phyloP scores from a whole-genome alignment of 1,140 invertebrate species.

The Zaprionus inermis region DNA sequence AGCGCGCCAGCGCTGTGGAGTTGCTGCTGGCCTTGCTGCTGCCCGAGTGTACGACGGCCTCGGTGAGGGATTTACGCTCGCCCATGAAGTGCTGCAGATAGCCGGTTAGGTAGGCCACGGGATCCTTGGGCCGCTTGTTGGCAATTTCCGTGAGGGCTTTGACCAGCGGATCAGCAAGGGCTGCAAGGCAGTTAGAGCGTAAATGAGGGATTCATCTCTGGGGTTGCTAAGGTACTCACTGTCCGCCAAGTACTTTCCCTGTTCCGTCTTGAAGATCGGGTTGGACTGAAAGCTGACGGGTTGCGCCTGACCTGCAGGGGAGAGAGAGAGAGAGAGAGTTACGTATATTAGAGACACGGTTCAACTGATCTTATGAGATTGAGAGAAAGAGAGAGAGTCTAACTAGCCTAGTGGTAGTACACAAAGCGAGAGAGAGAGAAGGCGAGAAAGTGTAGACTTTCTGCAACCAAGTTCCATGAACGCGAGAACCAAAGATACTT shows the following conservation, averaged over 20 bases:
- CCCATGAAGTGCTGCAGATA: conserved; percentile 89
- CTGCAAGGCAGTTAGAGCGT: conserved; percentile 84
- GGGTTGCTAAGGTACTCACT: conserved; percentile 88
- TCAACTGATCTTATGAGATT: background rate
- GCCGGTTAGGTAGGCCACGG: conserved; percentile 91
- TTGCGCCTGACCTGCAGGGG: conserved; percentile 82
- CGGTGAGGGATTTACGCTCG: conserved; percentile 65
- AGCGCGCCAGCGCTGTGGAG: conserved; percentile 56
- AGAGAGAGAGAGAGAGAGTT: conserved; percentile 29
- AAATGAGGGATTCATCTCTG: background rate
- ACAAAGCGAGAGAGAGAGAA: conserved; percentile 56
- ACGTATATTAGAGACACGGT: conserved; percentile 33
- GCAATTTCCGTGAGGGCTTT: conserved; percentile 94
- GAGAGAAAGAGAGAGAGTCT: conserved; percentile 1
- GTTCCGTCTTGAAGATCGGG: conserved; percentile 91
- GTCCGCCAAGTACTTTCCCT: conserved; percentile 92
- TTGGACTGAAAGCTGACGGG: conserved; percentile 87
- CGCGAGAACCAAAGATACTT: conserved; percentile 55
- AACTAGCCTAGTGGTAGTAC: conserved; percentile 41
- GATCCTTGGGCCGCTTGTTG: conserved; percentile 91
- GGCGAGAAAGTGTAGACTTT: conserved; percentile 7
- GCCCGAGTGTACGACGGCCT: conserved; percentile 56
- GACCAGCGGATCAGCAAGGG: conserved; percentile 93
- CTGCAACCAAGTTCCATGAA: conserved; percentile 50
- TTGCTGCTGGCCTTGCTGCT: conserved; percentile 69